Base-by-base conservation (phyloP, 2,113 vertebrate species). In the Chunga burmeisteri region DNA sequence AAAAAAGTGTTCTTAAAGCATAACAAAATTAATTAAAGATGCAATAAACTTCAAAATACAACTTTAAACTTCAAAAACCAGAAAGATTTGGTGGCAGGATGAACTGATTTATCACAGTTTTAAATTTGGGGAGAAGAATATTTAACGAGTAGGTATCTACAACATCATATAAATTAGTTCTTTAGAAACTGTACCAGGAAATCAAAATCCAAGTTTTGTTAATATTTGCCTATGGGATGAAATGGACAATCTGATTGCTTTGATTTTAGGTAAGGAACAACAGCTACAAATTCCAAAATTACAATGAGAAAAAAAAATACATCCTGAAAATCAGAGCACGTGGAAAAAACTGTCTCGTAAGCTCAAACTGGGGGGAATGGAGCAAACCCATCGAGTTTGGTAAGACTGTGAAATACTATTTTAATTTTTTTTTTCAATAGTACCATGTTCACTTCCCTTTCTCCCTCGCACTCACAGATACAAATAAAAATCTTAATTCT, bases 321-420 rank as follows among this genome's bases (percentile, higher is more conserved):
- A 36, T 36, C 9, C 38, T 98, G 86, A 81, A 36, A 86, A 84
- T 98, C 9, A 88, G 97, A 86, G 85, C 92, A 68, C 4, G 42
- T 3, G 88, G 93, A 9, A 46, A 10, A 8, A 1, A 0, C 9
- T 97, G 96, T 72, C 2, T 0, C 0, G 0, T 97, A 27, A 72
- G 22, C 34, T 11, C 5, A 14, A 50, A 10, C 0, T 98, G 97
- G 97, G 89, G 98, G 0, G 49, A 90, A 49, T 98, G 98, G 98
- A 98, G 96, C 55, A 22, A 77, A 42, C 90, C 90, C 13, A 58
- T 83, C 1, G 80, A 90, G 14, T 96, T 98, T 20, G 97, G 98
- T 98, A 95, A 97, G 94, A 36, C 10, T 25, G 12, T 4, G 6
- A 47, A 83, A 34, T n/a, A 27, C 1, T 78, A 32, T 32, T 56